Percentiles rank a stretch among this genome's conserved stretches.
Conservation (phyloP, 2,888 invertebrate species). For the Tiliacea aurago region DNA sequence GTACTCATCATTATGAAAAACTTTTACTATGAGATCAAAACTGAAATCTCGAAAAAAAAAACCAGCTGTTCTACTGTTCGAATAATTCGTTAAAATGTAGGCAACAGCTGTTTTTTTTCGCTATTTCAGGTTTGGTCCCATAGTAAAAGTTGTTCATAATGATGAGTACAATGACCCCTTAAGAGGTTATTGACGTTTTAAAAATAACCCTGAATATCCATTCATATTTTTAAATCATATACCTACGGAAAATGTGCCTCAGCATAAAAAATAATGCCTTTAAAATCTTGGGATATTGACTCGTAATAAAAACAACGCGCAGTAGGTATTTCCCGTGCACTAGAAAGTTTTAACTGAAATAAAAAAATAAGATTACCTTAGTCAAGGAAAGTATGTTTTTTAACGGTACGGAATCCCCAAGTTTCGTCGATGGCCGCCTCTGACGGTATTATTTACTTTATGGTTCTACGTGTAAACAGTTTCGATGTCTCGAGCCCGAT, state of each 20-base stretch:
- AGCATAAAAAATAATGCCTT: neutral
- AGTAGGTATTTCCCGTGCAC: neutral
- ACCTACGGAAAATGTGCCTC: too few relatives aligned
- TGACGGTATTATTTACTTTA: conserved; percentile 58
- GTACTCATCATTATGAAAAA: too few relatives aligned
- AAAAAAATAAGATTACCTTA: neutral
- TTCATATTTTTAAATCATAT: neutral
- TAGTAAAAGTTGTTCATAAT: too few relatives aligned
- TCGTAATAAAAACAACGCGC: neutral
- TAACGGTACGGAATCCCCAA: conserved; percentile 17
- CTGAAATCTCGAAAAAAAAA: too few relatives aligned
- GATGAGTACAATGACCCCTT: too few relatives aligned
- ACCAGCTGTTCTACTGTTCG: too few relatives aligned
- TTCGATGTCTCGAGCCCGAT: conserved; percentile 66
- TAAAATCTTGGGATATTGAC: neutral
- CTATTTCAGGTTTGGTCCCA: too few relatives aligned
- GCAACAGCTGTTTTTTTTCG: too few relatives aligned
- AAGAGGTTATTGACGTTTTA: too few relatives aligned
- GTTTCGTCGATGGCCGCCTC: neutral
- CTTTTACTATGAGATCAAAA: too few relatives aligned
- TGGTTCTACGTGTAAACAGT: conserved; percentile 70
- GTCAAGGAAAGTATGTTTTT: neutral
- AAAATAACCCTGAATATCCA: too few relatives aligned
- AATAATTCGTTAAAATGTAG: too few relatives aligned
- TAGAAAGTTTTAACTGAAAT: neutral